A percentile compares a stretch with the other conserved stretches of the same genome.
Evolutionary conservation across 1,140 invertebrate genomes (phyloP).

Genomic region (Pentalonia nigronervosa): DNA sequence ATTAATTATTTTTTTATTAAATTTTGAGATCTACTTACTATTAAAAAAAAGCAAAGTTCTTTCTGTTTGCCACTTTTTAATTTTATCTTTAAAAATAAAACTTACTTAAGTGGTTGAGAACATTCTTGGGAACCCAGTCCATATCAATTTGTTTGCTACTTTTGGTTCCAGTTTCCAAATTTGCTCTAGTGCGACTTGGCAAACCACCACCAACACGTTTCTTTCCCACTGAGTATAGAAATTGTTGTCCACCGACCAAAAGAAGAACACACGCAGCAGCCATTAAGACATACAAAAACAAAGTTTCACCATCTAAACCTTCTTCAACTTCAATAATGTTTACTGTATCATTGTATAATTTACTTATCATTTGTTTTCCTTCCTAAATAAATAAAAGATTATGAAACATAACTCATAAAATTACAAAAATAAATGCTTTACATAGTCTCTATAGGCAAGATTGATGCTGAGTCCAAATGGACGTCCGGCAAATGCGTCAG

Average conservation of each 20-base stretch:
- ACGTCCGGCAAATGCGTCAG: constrained; percentile 92
- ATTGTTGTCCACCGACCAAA: constrained; percentile 89
- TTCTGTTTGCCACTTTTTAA: background rate
- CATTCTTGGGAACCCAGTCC: constrained; percentile 95
- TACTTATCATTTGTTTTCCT: constrained; percentile 77
- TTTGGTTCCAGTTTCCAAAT: constrained; percentile 80
- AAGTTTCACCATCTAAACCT: constrained; percentile 96
- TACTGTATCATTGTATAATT: constrained; percentile 98
- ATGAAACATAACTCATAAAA: constrained; percentile 32
- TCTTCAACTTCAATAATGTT: constrained; percentile 96
- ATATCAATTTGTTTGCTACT: constrained; percentile 95
- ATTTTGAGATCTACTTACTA: background rate
- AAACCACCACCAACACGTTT: constrained; percentile 67
- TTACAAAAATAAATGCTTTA: constrained; percentile 64
- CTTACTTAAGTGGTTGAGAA: constrained; percentile 83
- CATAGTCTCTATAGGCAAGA: constrained; percentile 88
- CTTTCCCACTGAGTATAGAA: constrained; percentile 79
- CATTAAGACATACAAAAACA: constrained; percentile 96
- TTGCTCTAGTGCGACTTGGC: constrained; percentile 61
- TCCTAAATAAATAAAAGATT: constrained; percentile 67
- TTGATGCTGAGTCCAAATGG: constrained; percentile 96
- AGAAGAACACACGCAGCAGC: constrained; percentile 87
- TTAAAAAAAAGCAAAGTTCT: background rate
- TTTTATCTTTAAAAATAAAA: constrained; percentile 60
- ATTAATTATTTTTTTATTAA: background rate